Conservation (phyloP, 1,140 invertebrate genomes). For the Trichonephila clavipes region DNA sequence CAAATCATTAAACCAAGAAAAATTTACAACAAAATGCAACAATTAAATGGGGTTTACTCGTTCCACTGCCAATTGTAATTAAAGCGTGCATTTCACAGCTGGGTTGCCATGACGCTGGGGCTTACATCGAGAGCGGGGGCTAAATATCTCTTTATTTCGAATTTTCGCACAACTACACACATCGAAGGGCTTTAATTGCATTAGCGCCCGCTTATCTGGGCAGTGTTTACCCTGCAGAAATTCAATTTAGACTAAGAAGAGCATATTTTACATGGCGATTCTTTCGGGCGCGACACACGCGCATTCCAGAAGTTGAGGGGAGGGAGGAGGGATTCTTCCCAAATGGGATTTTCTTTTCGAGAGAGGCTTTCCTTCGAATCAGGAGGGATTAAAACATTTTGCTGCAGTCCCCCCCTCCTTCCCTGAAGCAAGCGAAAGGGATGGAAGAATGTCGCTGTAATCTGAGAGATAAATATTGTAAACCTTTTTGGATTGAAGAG, state of each 20-base stretch:
- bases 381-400: conserved; percentile 26
- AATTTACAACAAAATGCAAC: neutral
- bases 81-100: neutral
- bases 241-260: conserved; percentile 15
- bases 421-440: neutral
- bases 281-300: neutral
- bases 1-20: neutral
- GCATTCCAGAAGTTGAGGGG: neutral
- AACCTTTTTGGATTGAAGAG: neutral
- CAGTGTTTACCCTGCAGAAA: conserved; percentile 24
- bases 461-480: neutral
- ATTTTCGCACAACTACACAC: conserved; percentile 7
- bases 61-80: conserved; percentile 23
- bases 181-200: conserved; percentile 24
- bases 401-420: neutral
- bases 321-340: neutral
- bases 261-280: conserved; percentile 10
- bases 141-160: neutral
- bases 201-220: neutral
- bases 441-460: conserved; percentile 15
- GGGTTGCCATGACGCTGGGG: neutral
- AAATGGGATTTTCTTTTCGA: conserved; percentile 31
- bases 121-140: neutral
- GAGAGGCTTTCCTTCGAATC: neutral
- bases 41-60: conserved; percentile 13